Evolutionary conservation across 2,888 invertebrate genomes (phyloP).

Genomic region (Blera fallax): DNA sequence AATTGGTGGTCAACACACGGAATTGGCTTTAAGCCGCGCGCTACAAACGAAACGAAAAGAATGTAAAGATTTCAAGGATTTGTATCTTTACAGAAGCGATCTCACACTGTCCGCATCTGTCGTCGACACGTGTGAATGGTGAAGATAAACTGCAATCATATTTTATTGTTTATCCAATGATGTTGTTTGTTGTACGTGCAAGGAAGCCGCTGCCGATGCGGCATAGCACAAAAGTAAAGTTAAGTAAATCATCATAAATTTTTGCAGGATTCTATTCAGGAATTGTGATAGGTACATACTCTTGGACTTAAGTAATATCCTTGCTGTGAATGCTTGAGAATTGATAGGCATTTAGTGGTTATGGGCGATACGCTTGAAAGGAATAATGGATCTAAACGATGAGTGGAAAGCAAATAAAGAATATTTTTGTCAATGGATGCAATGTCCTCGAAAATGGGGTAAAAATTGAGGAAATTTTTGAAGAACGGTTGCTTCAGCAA

Average conservation of each 20-base stretch:
- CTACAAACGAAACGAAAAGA: conserved; percentile 3
- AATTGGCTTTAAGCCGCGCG: conserved; percentile 26
- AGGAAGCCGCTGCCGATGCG: not conserved
- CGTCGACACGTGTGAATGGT: conserved; percentile 46
- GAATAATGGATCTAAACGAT: not conserved
- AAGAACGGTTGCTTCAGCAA: no score
- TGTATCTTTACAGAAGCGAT: not conserved
- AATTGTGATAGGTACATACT: not conserved
- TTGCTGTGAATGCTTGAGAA: not conserved
- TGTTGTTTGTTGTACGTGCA: conserved; percentile 28
- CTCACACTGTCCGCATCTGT: conserved; percentile 19
- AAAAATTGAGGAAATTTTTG: no score
- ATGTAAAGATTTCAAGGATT: conserved; percentile 16
- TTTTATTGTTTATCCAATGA: conserved; percentile 62
- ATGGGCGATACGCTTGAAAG: not conserved
- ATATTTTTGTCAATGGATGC: not conserved
- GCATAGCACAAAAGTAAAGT: not conserved
- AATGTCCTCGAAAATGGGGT: not conserved
- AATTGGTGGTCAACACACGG: conserved; percentile 35
- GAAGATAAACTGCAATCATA: conserved; percentile 65
- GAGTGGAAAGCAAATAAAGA: not conserved
- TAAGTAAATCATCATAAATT: conserved; percentile 61
- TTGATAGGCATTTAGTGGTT: conserved; percentile 8
- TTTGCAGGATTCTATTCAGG: conserved; percentile 3
- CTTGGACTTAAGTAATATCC: not conserved